phyloP scores from a whole-genome alignment of 1,140 invertebrate genomes.

The Diuraphis noxia region DNA sequence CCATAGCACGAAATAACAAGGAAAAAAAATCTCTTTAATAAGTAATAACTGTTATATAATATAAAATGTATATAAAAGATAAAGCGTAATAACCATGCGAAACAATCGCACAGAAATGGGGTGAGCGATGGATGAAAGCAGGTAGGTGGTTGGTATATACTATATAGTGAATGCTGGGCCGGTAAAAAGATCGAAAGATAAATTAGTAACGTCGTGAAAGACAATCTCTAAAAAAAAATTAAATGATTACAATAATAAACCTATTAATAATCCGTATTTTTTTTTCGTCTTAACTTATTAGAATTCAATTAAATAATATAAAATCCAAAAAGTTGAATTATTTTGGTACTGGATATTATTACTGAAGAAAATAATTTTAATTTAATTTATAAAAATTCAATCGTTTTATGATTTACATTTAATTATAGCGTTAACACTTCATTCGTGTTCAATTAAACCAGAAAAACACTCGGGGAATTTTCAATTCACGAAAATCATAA shows the following conservation, averaged over 20 bases:
- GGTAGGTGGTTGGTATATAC: neutral
- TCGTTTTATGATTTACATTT: neutral
- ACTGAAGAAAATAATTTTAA: neutral
- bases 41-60: neutral
- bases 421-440: too few species aligned
- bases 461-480: neutral
- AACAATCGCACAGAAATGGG: slow-evolving; percentile 26
- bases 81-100: neutral
- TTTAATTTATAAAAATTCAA: neutral
- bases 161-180: neutral
- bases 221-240: neutral
- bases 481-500: neutral
- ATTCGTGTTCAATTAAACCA: neutral
- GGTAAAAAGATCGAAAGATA: slow-evolving; percentile 24
- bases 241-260: slow-evolving; percentile 28
- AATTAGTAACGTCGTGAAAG: neutral
- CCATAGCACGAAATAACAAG: neutral
- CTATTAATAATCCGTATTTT: neutral
- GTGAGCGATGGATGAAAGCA: neutral
- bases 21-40: neutral
- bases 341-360: neutral
- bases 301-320: neutral
- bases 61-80: slow-evolving; percentile 15
- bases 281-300: neutral
- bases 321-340: neutral